A percentile compares a stretch with the other conserved stretches of the same genome.
phyloP scores from a whole-genome alignment of 1,140 invertebrate species.

The Cydia fagiglandana region DNA sequence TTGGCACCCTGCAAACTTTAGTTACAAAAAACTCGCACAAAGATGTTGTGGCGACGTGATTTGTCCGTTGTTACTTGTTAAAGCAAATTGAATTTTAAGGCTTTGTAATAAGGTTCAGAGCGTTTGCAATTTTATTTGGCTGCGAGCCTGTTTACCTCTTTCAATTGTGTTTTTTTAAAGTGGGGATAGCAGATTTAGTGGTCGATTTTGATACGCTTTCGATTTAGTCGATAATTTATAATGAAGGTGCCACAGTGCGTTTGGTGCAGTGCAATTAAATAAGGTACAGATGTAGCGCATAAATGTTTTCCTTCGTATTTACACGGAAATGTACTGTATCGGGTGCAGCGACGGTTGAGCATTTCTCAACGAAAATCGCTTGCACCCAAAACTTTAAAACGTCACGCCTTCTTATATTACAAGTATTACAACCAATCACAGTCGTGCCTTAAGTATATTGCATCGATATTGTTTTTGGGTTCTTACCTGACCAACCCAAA shows the following conservation, averaged over 20 bases:
- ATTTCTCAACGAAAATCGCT: too few species aligned
- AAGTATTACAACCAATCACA: too few species aligned
- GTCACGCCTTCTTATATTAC: too few species aligned
- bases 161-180: slow-evolving; percentile 14
- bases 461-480: too few species aligned
- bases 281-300: background rate
- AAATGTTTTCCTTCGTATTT: too few species aligned
- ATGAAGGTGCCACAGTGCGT: background rate
- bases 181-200: slow-evolving; percentile 9
- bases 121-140: background rate
- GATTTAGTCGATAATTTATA: slow-evolving; percentile 27
- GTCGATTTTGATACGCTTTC: slow-evolving; percentile 22
- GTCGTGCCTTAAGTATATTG: too few species aligned
- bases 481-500: too few species aligned
- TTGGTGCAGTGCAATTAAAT: slow-evolving; percentile 1
- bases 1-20: background rate
- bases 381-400: too few species aligned
- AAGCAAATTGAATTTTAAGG: background rate
- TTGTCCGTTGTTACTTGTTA: background rate
- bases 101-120: background rate
- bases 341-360: too few species aligned
- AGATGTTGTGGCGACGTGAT: background rate
- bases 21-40: slow-evolving; percentile 20
- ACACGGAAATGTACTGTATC: too few species aligned
- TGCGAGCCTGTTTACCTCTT: background rate